Percentiles rank a stretch among this genome's conserved stretches.
Conservation (phyloP, 2,113 vertebrate species). For the Cercopithecus mona region DNA sequence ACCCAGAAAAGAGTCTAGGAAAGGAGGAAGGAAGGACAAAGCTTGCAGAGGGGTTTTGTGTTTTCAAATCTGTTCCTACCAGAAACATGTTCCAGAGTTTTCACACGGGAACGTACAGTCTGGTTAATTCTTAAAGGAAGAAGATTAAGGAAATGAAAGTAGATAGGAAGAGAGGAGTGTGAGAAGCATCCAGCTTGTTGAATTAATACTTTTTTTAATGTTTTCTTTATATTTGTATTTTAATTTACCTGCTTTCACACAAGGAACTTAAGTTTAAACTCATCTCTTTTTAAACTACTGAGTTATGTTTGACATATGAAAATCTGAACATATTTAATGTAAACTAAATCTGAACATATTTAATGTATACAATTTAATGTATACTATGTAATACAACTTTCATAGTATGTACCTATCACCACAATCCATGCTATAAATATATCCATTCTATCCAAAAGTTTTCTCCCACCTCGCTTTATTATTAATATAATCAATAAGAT, state of each 20-base stretch:
- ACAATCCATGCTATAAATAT: too few relatives aligned
- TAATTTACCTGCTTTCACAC: neutral
- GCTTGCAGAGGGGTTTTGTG: accelerated
- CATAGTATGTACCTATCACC: too few relatives aligned
- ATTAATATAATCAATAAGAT: neutral
- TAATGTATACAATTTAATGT: neutral
- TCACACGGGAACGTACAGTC: neutral
- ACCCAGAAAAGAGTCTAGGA: neutral
- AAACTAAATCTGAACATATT: neutral
- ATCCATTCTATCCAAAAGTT: neutral
- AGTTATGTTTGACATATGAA: neutral
- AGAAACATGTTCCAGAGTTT: neutral
- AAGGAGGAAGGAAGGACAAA: neutral
- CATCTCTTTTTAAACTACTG: neutral
- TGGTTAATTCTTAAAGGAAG: neutral
- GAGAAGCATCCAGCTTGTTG: neutral
- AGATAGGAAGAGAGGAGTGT: neutral
- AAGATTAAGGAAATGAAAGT: neutral
- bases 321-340: neutral
- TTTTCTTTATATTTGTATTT: neutral
- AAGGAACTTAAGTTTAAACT: neutral
- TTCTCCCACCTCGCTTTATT: neutral
- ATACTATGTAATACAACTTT: too few relatives aligned
- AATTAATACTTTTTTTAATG: neutral
- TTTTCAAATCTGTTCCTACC: neutral